A percentile compares a stretch with the other conserved stretches of the same genome.
Conservation (phyloP, 2,113 vertebrate genomes). For the Ellobius talpinus region DNA sequence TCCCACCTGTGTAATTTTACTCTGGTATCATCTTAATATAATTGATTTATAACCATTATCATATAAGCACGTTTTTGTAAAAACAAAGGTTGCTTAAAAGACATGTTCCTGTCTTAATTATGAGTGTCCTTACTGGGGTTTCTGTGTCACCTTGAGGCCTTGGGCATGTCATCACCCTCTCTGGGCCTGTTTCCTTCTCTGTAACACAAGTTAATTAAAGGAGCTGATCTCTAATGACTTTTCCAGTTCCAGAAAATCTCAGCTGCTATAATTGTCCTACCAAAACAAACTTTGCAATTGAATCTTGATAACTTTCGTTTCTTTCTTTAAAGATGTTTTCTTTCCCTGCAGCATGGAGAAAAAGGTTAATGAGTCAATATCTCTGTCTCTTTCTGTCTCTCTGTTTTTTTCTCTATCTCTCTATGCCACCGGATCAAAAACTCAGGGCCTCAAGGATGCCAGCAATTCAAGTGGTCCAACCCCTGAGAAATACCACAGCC, state of each 20-base stretch:
- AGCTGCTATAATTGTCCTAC: background rate
- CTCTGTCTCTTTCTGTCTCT: background rate
- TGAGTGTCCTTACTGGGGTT: background rate
- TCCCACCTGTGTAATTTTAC: conserved; percentile 42
- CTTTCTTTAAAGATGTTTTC: conserved; percentile 40
- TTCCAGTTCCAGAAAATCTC: conserved; percentile 25
- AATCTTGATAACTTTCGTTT: conserved; percentile 28
- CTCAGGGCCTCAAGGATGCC: background rate
- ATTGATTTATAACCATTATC: conserved; percentile 41
- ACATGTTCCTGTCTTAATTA: conserved; percentile 9
- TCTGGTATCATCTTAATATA: conserved; percentile 43
- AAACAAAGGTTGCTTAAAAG: conserved; percentile 48
- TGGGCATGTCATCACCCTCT: conserved; percentile 46
- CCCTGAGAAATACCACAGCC: background rate
- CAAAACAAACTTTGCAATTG: background rate
- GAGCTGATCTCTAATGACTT: conserved; percentile 27
- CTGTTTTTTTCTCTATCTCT: background rate
- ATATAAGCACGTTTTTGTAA: background rate
- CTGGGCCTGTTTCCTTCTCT: conserved; percentile 51
- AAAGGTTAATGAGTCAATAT: background rate
- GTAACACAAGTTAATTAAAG: conserved; percentile 65
- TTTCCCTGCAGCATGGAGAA: background rate
- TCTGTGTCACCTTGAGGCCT: conserved; percentile 23
- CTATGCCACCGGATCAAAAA: background rate
- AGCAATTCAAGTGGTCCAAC: background rate